A percentile compares a stretch with the other conserved stretches of the same genome.
Conservation (phyloP, 30 jellyfish, hydroid and myxozoan genomes). For the Morbakka virulenta region DNA sequence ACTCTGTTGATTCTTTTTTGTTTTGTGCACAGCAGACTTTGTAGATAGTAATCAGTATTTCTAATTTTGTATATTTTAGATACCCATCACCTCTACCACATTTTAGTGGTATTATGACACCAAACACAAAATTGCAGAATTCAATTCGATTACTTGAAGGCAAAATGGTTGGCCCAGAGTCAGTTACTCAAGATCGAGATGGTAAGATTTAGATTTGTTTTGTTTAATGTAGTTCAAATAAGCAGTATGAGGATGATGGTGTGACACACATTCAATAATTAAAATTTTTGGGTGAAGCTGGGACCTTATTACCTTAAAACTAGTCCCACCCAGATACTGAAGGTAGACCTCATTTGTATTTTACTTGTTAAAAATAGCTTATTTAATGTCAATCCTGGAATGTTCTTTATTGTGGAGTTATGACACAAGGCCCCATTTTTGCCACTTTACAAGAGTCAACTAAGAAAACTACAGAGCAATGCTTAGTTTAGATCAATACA, state of each 20-base stretch:
- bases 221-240: not conserved
- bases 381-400: not conserved
- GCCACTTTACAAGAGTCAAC: too few species aligned
- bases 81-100: conserved; percentile 54
- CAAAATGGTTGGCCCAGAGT: conserved; percentile 85
- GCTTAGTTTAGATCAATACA: too few species aligned
- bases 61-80: conserved; percentile 4
- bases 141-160: conserved; percentile 70
- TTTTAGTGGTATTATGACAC: conserved; percentile 80
- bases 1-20: too few species aligned
- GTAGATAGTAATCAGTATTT: not conserved
- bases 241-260: not conserved
- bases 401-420: too few species aligned
- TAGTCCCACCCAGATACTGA: not conserved
- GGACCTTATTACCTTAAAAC: not conserved
- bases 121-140: conserved; percentile 71
- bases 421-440: too few species aligned
- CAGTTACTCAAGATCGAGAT: conserved; percentile 66
- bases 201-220: conserved; percentile 58
- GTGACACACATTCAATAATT: not conserved
- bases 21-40: not conserved
- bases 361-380: not conserved
- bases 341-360: not conserved
- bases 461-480: too few species aligned
- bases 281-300: too few species aligned